Evolutionary conservation across 2,797 vertebrate genomes (phyloP), one percentile per base, ranked within the genome.

Genomic region (Spheniscus humboldti): DNA sequence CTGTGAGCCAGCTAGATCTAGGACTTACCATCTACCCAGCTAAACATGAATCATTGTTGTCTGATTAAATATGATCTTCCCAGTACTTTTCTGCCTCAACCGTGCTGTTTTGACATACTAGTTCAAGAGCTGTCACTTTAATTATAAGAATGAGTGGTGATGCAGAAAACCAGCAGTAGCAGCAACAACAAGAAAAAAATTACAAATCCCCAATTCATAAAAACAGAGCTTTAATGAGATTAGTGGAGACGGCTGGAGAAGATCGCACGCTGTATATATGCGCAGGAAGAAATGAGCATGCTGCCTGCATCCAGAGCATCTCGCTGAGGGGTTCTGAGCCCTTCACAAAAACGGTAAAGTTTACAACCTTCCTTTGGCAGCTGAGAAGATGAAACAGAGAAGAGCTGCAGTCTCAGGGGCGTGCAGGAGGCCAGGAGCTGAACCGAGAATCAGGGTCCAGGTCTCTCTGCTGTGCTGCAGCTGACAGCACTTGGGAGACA

Each of bases 101-200:
- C 4, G 2, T 68, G 90, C 28, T 97, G 95, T 95, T 97, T 90
- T 96, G 94, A 97, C 92, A 85, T n/a, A 19, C 74, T 39, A 90
- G 96, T 83, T 96, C 94, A 80, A 76, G 86, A 97, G 87, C 85
- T 95, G 94, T 95, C 92, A 87, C 82, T 93, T 90, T 63, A 82
- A 95, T 96, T 96, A 53, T 57, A 79, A 91, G 78, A 95, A 92
- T 43, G 79, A 94, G 73, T 60, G 52, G 62, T 88, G 77, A 90
- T 90, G 92, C 86, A 97, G 76, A 89, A 95, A 95, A 69, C 56
- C 88, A 94, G 79, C 72, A 72, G 64, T 5, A 94, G 88, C 66
- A 86, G 82, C 68, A 95, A 60, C 45, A 95, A 48, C 56, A 69
- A 77, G 19, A 93, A 69, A 56, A 72, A 86, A 82, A 56, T 48